These are phyloP conservation scores for Drosophila lacteicornis DNA, from an alignment of 1,140 invertebrate species.

Conservation along the genomic window DNA sequence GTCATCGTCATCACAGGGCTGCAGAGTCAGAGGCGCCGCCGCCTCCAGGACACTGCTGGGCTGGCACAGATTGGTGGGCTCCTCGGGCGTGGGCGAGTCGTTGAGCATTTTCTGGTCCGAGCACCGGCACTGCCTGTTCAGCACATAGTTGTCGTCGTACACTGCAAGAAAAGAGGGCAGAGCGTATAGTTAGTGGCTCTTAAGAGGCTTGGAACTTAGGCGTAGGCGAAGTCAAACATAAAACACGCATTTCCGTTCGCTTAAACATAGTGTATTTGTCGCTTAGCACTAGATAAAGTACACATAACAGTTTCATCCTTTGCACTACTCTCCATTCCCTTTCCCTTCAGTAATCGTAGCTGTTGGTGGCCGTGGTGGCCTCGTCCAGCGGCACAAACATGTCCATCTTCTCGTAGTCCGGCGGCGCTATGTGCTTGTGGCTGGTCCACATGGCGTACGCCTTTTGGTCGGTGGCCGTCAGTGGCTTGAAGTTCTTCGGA, in stretches of 20 bases:
- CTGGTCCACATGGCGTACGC: conserved; percentile 83
- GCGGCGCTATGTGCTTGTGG: conserved; percentile 73
- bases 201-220: conserved; percentile 1
- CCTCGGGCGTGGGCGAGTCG: conserved; percentile 68
- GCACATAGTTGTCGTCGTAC: conserved; percentile 68
- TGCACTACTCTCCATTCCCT: neutral
- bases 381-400: conserved; percentile 76
- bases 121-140: conserved; percentile 69
- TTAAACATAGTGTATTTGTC: conserved; percentile 73
- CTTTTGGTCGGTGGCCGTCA: conserved; percentile 79
- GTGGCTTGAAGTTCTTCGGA: conserved; percentile 78
- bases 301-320: conserved; percentile 54
- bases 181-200: neutral
- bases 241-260: conserved; percentile 34
- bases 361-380: conserved; percentile 63
- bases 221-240: conserved; percentile 4
- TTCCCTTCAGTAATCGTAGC: conserved; percentile 66
- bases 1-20: conserved; percentile 61
- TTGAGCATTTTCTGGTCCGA: conserved; percentile 61
- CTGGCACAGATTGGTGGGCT: conserved; percentile 72
- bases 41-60: conserved; percentile 49
- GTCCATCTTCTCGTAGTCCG: conserved; percentile 78
- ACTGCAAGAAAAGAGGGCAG: conserved; percentile 47
- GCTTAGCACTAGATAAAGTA: conserved; percentile 78
- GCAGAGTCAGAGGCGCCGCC: conserved; percentile 43